These are phyloP conservation scores for Leptosomus discolor DNA, from an alignment of 2,113 vertebrate species.

Conservation along the genomic window DNA sequence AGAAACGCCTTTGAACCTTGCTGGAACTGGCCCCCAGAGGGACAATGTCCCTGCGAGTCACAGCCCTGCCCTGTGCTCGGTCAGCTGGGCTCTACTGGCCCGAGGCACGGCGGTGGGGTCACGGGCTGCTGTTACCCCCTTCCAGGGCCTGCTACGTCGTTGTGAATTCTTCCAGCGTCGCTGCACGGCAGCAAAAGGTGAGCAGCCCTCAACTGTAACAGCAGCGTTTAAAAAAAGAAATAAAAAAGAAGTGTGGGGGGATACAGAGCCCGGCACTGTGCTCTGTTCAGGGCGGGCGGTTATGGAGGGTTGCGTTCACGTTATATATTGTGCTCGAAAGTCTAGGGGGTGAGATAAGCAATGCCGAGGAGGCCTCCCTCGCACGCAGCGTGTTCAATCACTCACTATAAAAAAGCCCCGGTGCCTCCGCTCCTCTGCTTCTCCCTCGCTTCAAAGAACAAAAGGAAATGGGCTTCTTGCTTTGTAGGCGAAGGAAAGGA, in stretches of 20 bases:
- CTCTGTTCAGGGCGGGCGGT: background rate
- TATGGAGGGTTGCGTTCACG: background rate
- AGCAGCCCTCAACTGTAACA: background rate
- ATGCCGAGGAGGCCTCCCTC: background rate
- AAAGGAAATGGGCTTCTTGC: background rate
- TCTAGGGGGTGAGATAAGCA: background rate
- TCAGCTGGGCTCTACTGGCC: too few species aligned
- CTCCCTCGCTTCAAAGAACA: background rate
- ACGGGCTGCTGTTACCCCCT: background rate
- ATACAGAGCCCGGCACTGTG: fast-evolving
- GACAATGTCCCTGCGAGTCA: too few species aligned
- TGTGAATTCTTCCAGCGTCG: background rate
- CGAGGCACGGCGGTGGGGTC: too few species aligned
- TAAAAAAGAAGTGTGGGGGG: background rate
- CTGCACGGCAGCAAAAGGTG: fast-evolving
- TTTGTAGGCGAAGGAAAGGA: background rate
- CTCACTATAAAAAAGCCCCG: background rate
- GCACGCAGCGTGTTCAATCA: background rate
- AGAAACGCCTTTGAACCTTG: too few species aligned
- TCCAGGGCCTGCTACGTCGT: fast-evolving
- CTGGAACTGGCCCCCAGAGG: too few species aligned
- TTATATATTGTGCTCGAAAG: background rate
- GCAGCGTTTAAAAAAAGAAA: background rate
- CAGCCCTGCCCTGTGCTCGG: too few species aligned
- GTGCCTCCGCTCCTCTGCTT: background rate